These are phyloP conservation scores for Peromyscus aztecus DNA, from an alignment of 2,797 vertebrate genomes.

Conservation along the genomic window DNA sequence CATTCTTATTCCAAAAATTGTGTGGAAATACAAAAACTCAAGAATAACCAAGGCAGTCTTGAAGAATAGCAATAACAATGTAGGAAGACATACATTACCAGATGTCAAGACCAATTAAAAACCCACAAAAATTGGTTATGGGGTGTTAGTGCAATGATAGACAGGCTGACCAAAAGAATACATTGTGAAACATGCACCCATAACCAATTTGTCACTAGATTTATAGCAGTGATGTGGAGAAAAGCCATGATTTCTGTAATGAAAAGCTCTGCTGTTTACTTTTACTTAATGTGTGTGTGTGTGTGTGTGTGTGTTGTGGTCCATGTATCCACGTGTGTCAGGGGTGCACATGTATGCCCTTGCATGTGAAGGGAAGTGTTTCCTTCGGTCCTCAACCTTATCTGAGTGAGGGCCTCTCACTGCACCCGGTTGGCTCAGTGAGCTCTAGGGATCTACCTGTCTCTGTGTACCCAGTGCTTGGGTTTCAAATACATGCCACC, in stretches of 20 bases:
- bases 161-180: background rate
- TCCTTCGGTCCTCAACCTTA: background rate
- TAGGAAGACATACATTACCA: background rate
- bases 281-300: background rate
- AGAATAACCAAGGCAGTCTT: background rate
- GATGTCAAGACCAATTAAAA: background rate
- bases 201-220: background rate
- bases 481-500: background rate
- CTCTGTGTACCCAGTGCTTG: background rate
- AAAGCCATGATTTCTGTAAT: background rate
- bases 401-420: background rate
- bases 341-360: background rate
- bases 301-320: background rate
- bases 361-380: background rate
- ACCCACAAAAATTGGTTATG: background rate
- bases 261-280: background rate
- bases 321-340: background rate
- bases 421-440: background rate
- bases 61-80: background rate
- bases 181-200: background rate
- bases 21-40: background rate
- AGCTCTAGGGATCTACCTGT: background rate
- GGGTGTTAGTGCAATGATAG: background rate
- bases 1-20: conserved; percentile 40
- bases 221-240: background rate